Evolutionary conservation across 1,140 invertebrate species (phyloP), one percentile per base, ranked within the genome.

Genomic region (Littorina saxatilis): DNA sequence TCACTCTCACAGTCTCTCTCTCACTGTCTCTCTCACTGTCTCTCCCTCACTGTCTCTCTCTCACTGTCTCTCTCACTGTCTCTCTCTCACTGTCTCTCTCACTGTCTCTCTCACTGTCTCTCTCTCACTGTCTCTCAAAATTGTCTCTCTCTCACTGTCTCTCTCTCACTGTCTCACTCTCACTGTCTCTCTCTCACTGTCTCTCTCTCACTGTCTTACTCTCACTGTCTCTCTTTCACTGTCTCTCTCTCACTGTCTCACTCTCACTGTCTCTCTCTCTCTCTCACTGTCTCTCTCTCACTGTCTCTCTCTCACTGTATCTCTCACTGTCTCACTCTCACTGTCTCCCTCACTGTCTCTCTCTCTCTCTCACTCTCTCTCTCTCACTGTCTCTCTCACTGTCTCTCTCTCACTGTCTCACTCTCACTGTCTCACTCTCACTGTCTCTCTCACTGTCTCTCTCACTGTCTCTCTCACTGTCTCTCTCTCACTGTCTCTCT

Each of bases 41-140:
- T 58, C 29, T 32, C 50, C 29, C 50, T 77, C 72, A 27, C 72
- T 23, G 35, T 11, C 72, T 74, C 72, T 39, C 37, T 74, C 72
- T 74, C 37, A 17, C 37, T 23, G 13, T 74, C 72, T 43, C 35
- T 74, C 72, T 43, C 37, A 40, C 35, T 43, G 5, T 43, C 37
- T 39, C 13, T 74, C 72, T 43, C 72, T 74, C 37, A 40, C 37
- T 43, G 35, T 74, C 37, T 74, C 72, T 43, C 37, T 43, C 37
- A 27, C 37, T 43, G 13, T 55, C n/a, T 55, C 75, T 77, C 47
- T 77, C 27, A 37, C 32, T 29, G 23, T 78, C 15, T n/a, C 20
- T 20, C 20, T 20, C 20, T 20, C 20, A 23, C 20, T 58, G 4
- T 20, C 20, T 20, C 20, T n/a, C 20, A 4, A 5, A 17, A 4